Percentiles rank a stretch among this genome's conserved stretches.
Evolutionary conservation across 2,888 invertebrate genomes (phyloP).

Genomic region (Buathra laborator): DNA sequence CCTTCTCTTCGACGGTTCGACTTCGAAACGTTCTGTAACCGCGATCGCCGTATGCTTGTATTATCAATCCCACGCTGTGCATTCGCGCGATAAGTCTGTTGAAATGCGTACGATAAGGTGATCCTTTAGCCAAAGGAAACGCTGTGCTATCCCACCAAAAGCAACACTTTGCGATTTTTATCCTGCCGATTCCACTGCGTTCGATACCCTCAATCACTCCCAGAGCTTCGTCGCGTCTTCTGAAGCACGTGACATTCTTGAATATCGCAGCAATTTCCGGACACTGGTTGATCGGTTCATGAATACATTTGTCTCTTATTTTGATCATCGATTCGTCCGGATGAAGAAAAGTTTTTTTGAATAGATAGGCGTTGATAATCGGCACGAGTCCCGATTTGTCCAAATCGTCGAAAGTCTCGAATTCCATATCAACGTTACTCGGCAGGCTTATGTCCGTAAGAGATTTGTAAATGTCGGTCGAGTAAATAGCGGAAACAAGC

Average conservation of each 20-base stretch:
- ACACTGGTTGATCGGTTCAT: not conserved
- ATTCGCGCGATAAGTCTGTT: not conserved
- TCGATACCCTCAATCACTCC: not conserved
- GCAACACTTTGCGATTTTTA: slow-evolving; percentile 47
- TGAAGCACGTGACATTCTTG: slow-evolving; percentile 44
- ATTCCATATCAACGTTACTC: not conserved
- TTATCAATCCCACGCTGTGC: slow-evolving; percentile 32
- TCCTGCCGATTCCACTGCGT: not conserved
- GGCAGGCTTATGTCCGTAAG: slow-evolving; percentile 59
- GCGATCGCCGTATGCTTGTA: not conserved
- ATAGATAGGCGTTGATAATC: slow-evolving; percentile 25
- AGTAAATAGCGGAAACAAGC: slow-evolving; percentile 60
- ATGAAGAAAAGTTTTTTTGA: slow-evolving; percentile 48
- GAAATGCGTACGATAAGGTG: slow-evolving; percentile 40
- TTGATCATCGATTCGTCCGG: slow-evolving; percentile 23
- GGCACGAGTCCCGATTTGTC: slow-evolving; percentile 63
- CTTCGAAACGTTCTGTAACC: not conserved
- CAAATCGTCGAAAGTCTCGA: slow-evolving; percentile 60
- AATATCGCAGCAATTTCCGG: not conserved
- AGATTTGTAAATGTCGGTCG: slow-evolving; percentile 60
- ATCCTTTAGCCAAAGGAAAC: slow-evolving; percentile 50
- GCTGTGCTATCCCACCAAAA: slow-evolving; percentile 55
- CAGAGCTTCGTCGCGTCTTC: slow-evolving; percentile 28
- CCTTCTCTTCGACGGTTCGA: not conserved
- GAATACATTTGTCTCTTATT: slow-evolving; percentile 31